Evolutionary conservation across 2,113 vertebrate genomes (phyloP).

Genomic region (Dasyprocta punctata): DNA sequence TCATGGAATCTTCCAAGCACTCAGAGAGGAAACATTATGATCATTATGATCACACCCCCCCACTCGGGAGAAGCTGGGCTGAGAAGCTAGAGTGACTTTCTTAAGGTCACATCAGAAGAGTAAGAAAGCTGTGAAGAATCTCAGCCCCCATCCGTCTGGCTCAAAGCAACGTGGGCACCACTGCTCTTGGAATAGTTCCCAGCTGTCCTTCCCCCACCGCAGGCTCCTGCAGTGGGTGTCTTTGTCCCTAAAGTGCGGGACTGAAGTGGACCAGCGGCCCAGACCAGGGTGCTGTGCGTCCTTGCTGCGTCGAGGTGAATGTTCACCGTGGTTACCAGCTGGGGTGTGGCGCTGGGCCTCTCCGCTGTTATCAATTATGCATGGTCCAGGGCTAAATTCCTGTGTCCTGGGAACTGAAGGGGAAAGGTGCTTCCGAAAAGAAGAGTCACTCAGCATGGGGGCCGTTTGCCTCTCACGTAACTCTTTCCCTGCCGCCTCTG

Average conservation of each 20-base stretch:
- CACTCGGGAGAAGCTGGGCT: neutral
- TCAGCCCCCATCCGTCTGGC: no score
- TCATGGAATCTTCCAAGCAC: neutral
- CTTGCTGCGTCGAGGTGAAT: neutral
- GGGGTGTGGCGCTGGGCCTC: neutral
- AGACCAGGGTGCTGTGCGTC: neutral
- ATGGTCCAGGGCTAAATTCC: neutral
- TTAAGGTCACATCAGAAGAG: neutral
- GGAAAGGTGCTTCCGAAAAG: neutral
- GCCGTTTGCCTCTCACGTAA: neutral
- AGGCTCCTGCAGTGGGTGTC: no score
- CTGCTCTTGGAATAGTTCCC: neutral
- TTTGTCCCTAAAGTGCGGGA: neutral
- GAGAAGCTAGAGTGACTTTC: neutral
- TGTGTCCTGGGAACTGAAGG: neutral
- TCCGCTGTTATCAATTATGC: neutral
- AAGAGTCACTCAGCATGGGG: fast-evolving
- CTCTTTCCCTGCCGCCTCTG: neutral
- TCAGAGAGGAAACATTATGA: neutral
- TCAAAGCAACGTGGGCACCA: no score
- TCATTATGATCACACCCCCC: fast-evolving
- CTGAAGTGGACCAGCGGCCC: neutral
- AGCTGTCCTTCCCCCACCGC: neutral
- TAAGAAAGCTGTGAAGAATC: neutral
- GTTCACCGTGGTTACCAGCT: neutral